Evolutionary conservation across 2,113 vertebrate species (phyloP).

Genomic region (Oenanthe melanoleuca): DNA sequence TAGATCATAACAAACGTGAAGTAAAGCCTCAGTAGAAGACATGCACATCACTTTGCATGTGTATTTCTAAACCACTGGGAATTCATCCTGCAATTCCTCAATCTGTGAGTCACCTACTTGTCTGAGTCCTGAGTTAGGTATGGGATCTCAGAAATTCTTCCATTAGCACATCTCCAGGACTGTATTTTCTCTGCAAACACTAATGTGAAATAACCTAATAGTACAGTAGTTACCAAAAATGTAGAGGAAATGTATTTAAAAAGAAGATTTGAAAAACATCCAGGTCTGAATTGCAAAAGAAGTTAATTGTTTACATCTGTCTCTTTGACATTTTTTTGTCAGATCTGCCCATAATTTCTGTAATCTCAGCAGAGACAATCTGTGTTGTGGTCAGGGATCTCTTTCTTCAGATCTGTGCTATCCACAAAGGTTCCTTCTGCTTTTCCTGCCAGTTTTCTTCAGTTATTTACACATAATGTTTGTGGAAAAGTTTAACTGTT

Average conservation of each 20-base stretch:
- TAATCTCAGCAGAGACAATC: background rate
- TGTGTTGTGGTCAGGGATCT: background rate
- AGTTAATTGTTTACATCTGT: background rate
- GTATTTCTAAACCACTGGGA: background rate
- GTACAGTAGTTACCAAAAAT: background rate
- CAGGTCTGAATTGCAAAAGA: background rate
- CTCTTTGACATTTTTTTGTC: background rate
- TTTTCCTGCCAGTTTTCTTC: background rate
- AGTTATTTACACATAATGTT: background rate
- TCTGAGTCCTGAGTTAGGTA: background rate
- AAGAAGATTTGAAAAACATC: background rate
- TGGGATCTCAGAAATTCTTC: background rate
- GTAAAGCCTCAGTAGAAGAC: background rate
- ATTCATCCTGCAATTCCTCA: background rate
- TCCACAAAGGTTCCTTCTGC: background rate
- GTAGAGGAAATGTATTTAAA: background rate
- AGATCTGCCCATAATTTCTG: background rate
- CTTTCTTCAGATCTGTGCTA: background rate
- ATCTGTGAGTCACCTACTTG: background rate
- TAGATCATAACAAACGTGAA: background rate
- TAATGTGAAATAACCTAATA: background rate
- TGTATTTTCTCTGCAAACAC: background rate
- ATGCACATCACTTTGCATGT: background rate
- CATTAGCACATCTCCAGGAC: background rate
- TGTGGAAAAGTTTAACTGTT: background rate